phyloP scores from a whole-genome alignment of 2,113 vertebrate genomes.

The Ceuthmochares aereus region DNA sequence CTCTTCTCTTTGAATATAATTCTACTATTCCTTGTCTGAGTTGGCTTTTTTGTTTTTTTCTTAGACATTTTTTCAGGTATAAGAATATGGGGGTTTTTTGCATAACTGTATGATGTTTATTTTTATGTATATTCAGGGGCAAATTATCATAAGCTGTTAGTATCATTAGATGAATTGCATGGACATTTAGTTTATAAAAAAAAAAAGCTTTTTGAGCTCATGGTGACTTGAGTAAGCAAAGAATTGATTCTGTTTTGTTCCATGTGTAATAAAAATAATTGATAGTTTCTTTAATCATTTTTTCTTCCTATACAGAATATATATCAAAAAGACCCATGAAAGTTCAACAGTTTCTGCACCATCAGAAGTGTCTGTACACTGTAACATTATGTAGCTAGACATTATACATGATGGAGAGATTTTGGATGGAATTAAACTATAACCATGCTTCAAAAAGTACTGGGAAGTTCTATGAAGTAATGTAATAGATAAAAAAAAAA shows the following conservation, averaged over 20 bases:
- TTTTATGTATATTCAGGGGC: background rate
- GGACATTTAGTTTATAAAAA: background rate
- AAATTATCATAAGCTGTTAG: background rate
- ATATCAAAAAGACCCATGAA: background rate
- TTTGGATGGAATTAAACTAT: background rate
- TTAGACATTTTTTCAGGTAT: background rate
- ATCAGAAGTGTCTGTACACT: background rate
- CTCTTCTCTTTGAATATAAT: background rate
- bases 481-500: background rate
- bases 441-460: background rate
- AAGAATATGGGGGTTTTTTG: background rate
- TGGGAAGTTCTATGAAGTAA: background rate
- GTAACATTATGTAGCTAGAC: background rate
- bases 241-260: background rate
- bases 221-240: background rate
- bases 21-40: background rate
- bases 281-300: background rate
- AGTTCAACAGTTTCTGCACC: background rate
- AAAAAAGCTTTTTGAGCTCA: background rate
- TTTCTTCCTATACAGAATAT: background rate
- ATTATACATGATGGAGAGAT: background rate
- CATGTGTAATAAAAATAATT: background rate
- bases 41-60: background rate
- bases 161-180: background rate
- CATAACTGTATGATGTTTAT: background rate